These are phyloP conservation scores for Caiman crocodilus DNA, from an alignment of 2,797 vertebrate genomes.

Conservation along the genomic window DNA sequence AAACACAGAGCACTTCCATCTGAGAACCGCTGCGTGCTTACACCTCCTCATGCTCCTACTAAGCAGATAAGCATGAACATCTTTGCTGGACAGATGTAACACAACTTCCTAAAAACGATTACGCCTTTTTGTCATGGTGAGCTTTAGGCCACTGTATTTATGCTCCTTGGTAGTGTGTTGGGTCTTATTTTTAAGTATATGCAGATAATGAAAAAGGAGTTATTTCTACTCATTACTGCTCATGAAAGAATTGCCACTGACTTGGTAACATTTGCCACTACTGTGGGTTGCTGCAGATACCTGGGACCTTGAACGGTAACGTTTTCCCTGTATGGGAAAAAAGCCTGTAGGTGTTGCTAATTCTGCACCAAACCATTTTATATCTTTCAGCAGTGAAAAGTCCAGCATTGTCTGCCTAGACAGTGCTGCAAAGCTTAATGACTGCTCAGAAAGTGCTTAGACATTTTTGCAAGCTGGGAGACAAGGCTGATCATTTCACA, in stretches of 20 bases:
- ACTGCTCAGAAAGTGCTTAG: fast-evolving
- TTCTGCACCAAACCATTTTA: background rate
- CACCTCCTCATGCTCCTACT: no score
- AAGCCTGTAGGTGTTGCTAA: background rate
- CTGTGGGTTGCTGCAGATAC: background rate
- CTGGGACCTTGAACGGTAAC: fast-evolving
- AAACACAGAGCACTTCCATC: fast-evolving
- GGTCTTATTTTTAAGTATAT: background rate
- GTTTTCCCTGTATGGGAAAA: background rate
- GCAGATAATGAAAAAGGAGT: background rate
- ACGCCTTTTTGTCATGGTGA: background rate
- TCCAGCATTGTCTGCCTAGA: fast-evolving
- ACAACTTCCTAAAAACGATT: background rate
- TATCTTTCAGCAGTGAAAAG: fast-evolving
- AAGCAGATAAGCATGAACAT: no score
- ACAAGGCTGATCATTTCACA: fast-evolving
- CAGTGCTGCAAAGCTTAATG: fast-evolving
- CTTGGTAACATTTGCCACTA: background rate
- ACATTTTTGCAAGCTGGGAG: background rate
- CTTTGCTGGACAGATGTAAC: background rate
- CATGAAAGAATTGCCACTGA: background rate
- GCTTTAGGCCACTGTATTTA: background rate
- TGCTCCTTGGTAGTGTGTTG: background rate
- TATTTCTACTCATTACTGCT: background rate
- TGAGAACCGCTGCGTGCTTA: background rate